These are phyloP conservation scores for Pristionchus fissidentatus DNA, from an alignment of 2,888 invertebrate species.

Conservation along the genomic window DNA sequence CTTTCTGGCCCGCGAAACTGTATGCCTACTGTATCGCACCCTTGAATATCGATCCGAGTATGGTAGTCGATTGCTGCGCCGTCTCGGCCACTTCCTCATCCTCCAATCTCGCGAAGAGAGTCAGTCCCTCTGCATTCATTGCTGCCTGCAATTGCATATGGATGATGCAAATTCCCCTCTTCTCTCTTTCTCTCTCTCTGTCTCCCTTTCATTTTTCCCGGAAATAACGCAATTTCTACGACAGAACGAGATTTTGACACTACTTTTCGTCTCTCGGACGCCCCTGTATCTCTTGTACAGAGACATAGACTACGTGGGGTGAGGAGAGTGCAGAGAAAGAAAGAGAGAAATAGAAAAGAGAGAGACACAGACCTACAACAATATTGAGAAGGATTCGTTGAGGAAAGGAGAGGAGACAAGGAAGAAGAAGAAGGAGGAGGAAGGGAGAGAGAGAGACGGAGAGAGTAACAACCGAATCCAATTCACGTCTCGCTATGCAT, in stretches of 20 bases:
- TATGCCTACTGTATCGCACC: neutral
- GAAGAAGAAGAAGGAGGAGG: neutral
- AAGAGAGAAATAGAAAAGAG: neutral
- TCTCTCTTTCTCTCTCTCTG: neutral
- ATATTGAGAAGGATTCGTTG: conserved; percentile 20
- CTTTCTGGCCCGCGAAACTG: no score
- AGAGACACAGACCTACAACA: conserved; percentile 20
- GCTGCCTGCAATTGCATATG: neutral
- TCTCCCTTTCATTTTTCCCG: no score
- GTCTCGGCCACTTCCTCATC: conserved; percentile 27
- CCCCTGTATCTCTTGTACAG: neutral
- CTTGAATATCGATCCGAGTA: conserved; percentile 25
- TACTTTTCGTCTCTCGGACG: no score
- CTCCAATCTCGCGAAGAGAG: conserved; percentile 29
- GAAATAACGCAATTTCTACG: no score
- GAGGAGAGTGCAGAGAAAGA: neutral
- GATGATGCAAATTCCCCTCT: neutral
- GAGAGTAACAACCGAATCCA: conserved; percentile 36
- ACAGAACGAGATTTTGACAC: conserved; percentile 4
- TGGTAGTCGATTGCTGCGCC: neutral
- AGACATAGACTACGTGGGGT: neutral
- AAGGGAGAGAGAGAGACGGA: neutral
- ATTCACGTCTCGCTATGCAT: conserved; percentile 28
- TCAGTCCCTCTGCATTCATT: conserved; percentile 32
- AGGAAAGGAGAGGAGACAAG: neutral